Conservation (phyloP, 1,140 invertebrate species). For the Batillaria attramentaria region DNA sequence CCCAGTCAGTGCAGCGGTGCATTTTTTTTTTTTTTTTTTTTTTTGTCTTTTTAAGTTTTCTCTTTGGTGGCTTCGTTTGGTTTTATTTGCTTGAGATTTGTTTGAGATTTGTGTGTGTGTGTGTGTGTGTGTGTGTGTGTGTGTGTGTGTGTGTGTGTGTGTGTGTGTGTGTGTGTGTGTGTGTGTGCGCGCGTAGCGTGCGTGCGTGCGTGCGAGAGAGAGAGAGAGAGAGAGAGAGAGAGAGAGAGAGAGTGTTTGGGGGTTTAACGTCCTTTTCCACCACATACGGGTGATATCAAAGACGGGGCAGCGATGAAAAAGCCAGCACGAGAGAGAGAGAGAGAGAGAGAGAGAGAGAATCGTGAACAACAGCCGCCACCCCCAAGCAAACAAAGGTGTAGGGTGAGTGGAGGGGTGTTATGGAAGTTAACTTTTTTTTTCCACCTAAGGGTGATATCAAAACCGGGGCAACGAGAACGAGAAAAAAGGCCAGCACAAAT, state of each 20-base stretch:
- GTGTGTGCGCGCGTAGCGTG: neutral
- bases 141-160: slow-evolving; percentile 15
- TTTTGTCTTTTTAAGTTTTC: neutral
- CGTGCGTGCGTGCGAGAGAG: neutral
- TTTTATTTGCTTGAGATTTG: neutral
- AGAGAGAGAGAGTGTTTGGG: neutral
- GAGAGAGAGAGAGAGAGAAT: slow-evolving; percentile 13
- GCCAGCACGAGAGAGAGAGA: neutral
- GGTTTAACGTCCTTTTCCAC: too few species aligned
- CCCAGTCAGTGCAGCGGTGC: neutral
- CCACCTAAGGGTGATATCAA: too few species aligned
- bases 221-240: neutral
- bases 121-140: slow-evolving; percentile 1
- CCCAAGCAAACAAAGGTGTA: too few species aligned
- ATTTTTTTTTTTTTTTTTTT: neutral
- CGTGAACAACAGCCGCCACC: too few species aligned
- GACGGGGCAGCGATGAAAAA: neutral
- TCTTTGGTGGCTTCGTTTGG: neutral
- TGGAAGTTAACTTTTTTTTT: too few species aligned
- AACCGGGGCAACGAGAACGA: too few species aligned
- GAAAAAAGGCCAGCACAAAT: too few species aligned
- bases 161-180: slow-evolving; percentile 16
- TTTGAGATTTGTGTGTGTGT: neutral
- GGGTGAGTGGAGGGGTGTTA: too few species aligned
- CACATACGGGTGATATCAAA: too few species aligned